Percentiles rank a stretch among this genome's conserved stretches.
Conservation (phyloP, 2,888 invertebrate species). For the Chouioia cunea region DNA sequence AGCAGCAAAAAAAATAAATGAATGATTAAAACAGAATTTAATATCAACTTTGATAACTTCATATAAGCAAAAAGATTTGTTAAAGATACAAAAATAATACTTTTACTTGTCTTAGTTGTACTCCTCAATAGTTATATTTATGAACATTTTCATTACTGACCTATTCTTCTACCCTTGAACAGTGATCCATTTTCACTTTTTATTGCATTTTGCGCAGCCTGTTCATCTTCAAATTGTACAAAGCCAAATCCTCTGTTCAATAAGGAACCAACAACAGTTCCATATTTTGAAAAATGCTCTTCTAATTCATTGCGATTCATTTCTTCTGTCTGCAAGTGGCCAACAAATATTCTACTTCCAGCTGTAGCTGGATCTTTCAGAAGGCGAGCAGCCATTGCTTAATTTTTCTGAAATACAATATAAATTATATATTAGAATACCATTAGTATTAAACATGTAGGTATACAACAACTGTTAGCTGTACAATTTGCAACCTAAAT, state of each 20-base stretch:
- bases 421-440: too few relatives aligned
- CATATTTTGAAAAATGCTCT: conserved; percentile 81
- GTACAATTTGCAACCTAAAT: too few relatives aligned
- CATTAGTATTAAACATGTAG: too few relatives aligned
- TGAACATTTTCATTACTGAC: conserved; percentile 65
- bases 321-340: conserved; percentile 79
- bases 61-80: conserved; percentile 1
- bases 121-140: too few relatives aligned
- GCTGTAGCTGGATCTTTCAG: conserved; percentile 82
- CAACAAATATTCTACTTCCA: conserved; percentile 84
- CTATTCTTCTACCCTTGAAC: conserved; percentile 80
- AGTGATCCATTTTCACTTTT: conserved; percentile 77
- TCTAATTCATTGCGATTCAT: conserved; percentile 77
- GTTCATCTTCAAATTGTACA: conserved; percentile 84
- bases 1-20: too few relatives aligned
- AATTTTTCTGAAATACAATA: conserved; percentile 12
- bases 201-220: conserved; percentile 82
- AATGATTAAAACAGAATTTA: too few relatives aligned
- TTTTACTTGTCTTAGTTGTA: too few relatives aligned
- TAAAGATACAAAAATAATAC: too few relatives aligned
- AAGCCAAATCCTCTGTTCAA: conserved; percentile 87
- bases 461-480: too few relatives aligned
- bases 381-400: conserved; percentile 54
- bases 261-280: conserved; percentile 78
- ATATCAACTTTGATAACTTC: too few relatives aligned